Conservation (phyloP, 2,797 vertebrate genomes). For the Thalassophryne amazonica region DNA sequence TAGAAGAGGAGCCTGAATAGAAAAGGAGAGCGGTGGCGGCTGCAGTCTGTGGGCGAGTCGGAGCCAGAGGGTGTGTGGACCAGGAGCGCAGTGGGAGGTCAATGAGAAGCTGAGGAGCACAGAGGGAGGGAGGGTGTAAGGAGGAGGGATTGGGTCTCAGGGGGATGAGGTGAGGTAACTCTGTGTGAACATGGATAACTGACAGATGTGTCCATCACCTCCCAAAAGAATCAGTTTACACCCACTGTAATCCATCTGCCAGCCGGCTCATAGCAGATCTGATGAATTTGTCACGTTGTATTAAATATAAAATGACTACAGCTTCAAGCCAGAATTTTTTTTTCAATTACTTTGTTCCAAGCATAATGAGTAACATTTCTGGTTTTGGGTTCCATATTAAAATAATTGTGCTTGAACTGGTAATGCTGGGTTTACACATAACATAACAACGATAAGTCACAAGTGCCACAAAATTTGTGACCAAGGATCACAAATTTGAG, state of each 20-base stretch:
- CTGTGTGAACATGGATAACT: constrained; percentile 1
- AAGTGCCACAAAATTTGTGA: too few species aligned
- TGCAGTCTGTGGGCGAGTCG: too few species aligned
- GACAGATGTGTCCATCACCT: constrained; percentile 60
- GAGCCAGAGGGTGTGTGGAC: constrained; percentile 49
- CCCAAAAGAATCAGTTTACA: constrained; percentile 60
- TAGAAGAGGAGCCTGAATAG: constrained; percentile 33
- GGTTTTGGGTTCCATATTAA: too few species aligned
- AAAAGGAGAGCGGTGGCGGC: constrained; percentile 37
- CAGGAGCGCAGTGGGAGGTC: constrained; percentile 52
- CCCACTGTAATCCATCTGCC: constrained; percentile 57
- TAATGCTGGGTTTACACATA: too few species aligned
- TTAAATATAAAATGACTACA: neutral
- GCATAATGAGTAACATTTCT: too few species aligned
- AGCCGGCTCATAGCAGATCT: constrained; percentile 2
- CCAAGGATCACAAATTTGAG: too few species aligned
- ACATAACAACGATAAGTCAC: too few species aligned
- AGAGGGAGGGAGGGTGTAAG: constrained; percentile 20
- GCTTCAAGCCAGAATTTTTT: too few species aligned
- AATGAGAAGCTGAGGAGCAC: constrained; percentile 27
- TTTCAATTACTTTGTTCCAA: too few species aligned
- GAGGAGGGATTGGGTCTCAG: constrained; percentile 4
- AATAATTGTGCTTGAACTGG: too few species aligned
- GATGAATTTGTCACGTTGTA: constrained; percentile 10
- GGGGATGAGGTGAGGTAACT: neutral